These are phyloP conservation scores for Stigmatopora nigra DNA, from an alignment of 2,113 vertebrate species.

Conservation along the genomic window DNA sequence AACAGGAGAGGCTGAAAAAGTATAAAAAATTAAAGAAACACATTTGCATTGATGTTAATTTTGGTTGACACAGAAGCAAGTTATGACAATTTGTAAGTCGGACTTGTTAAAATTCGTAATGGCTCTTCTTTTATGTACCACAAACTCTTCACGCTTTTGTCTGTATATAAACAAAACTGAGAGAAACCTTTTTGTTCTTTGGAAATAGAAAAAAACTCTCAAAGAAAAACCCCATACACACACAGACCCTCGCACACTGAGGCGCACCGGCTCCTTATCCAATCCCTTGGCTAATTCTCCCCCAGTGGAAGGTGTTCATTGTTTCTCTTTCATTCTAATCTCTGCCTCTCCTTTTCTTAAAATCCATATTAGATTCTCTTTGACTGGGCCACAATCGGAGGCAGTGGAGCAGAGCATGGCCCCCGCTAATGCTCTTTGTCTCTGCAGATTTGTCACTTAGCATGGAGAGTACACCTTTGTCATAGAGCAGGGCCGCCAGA, in stretches of 20 bases:
- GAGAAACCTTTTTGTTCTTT: slow-evolving; percentile 43
- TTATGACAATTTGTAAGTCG: neutral
- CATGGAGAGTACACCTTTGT: slow-evolving; percentile 69
- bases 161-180: slow-evolving; percentile 31
- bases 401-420: slow-evolving; percentile 64
- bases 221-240: slow-evolving; percentile 35
- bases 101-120: neutral
- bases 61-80: neutral
- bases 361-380: slow-evolving; percentile 72
- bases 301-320: slow-evolving; percentile 69
- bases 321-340: slow-evolving; percentile 70
- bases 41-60: neutral
- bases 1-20: too few relatives aligned
- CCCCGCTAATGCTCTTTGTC: slow-evolving; percentile 69
- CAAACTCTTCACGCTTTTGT: slow-evolving; percentile 19
- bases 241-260: slow-evolving; percentile 20
- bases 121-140: neutral
- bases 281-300: slow-evolving; percentile 67
- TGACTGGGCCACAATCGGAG: slow-evolving; percentile 66
- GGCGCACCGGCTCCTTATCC: slow-evolving; percentile 58
- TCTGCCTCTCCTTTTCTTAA: slow-evolving; percentile 55
- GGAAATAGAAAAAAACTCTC: slow-evolving; percentile 23
- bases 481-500: slow-evolving; percentile 59
- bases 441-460: slow-evolving; percentile 69
- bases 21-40: neutral